phyloP scores from a whole-genome alignment of 2,888 invertebrate species.

The Cheilosia soror region DNA sequence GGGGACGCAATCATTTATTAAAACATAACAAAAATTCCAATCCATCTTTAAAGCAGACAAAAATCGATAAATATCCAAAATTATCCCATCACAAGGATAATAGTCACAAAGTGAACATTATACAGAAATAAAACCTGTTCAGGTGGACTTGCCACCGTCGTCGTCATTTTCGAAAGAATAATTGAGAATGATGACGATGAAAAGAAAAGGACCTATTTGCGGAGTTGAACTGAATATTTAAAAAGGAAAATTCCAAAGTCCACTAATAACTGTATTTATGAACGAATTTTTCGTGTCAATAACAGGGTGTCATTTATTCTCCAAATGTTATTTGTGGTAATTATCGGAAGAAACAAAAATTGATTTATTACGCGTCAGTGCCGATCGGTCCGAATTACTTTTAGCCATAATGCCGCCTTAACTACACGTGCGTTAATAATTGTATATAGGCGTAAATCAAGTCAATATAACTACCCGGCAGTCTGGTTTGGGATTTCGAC shows the following conservation, averaged over 20 bases:
- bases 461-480: conserved; percentile 13
- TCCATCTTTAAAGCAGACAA: conserved; percentile 13
- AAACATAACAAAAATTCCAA: not conserved
- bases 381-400: conserved; percentile 39
- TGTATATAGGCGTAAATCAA: conserved; percentile 52
- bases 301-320: not conserved
- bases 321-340: not conserved
- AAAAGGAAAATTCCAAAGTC: not conserved
- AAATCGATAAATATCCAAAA: not conserved
- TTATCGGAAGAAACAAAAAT: conserved; percentile 15
- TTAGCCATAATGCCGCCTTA: conserved; percentile 12
- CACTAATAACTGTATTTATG: not conserved
- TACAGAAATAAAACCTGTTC: conserved; percentile 2
- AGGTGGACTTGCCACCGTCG: conserved; percentile 8
- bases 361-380: conserved; percentile 16
- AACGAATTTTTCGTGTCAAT: not conserved
- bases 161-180: conserved; percentile 14
- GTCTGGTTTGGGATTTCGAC: not conserved
- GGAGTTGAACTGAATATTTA: not conserved
- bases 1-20: conserved; percentile 18
- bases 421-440: conserved; percentile 45
- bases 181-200: conserved; percentile 56
- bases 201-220: not conserved
- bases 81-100: not conserved
- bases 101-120: not conserved